Conservation (phyloP, 2,113 vertebrate species). For the Phylloscopus trochiloides region DNA sequence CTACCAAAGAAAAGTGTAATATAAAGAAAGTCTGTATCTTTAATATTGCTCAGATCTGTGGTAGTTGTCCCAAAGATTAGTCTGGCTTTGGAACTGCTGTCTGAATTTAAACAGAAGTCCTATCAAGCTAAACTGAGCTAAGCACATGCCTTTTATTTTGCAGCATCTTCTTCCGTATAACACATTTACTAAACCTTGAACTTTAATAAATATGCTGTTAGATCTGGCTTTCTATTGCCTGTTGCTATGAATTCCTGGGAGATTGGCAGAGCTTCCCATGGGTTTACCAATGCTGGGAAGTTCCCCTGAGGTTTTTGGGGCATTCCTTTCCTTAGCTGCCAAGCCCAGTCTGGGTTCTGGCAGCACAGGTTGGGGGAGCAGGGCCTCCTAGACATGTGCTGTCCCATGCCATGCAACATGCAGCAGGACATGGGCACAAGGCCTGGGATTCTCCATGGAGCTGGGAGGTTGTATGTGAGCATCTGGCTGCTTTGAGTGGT, state of each 20-base stretch:
- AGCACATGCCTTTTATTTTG: not conserved
- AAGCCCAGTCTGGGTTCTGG: not conserved
- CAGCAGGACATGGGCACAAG: not conserved
- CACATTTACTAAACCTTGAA: not conserved
- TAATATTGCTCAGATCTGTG: not conserved
- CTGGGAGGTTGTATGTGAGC: not conserved
- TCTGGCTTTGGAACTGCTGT: not conserved
- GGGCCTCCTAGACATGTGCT: fast-evolving
- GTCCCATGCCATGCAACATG: fast-evolving
- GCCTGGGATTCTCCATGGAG: too few relatives aligned
- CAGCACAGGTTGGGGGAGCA: not conserved
- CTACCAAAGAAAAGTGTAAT: not conserved
- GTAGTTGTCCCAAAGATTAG: not conserved
- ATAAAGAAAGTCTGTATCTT: not conserved
- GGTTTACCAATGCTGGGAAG: not conserved
- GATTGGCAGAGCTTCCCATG: not conserved
- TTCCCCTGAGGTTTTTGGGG: not conserved
- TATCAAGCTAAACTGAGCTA: not conserved
- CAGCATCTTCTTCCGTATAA: not conserved
- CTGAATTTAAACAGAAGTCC: not conserved
- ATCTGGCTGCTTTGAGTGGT: not conserved
- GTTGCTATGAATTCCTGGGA: not conserved
- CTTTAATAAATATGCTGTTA: not conserved
- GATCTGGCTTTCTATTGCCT: not conserved
- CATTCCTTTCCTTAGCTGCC: not conserved